Evolutionary conservation across 2,797 vertebrate genomes (phyloP).

Genomic region (Muscicapa striata): DNA sequence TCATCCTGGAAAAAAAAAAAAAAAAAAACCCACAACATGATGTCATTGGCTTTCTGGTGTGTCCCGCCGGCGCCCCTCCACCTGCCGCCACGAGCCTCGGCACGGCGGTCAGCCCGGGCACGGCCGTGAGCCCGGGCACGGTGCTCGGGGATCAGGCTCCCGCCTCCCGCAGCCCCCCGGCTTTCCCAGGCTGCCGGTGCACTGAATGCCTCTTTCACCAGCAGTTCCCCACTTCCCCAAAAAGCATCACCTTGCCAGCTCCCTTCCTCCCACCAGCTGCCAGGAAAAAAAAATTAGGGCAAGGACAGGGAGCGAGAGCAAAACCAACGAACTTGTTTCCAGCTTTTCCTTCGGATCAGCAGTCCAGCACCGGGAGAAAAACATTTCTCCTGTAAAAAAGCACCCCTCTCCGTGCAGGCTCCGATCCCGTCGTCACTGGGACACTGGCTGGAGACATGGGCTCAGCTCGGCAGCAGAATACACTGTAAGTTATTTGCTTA

Average conservation of each 20-base stretch:
- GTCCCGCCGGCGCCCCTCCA: neutral
- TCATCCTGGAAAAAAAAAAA: neutral
- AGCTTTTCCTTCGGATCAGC: slow-evolving; percentile 6
- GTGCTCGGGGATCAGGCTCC: neutral
- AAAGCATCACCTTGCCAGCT: slow-evolving; percentile 55
- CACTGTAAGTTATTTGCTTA: slow-evolving; percentile 23
- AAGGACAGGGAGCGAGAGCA: slow-evolving; percentile 22
- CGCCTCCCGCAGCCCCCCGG: neutral
- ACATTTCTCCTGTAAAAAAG: slow-evolving; percentile 13
- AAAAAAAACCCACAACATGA: neutral
- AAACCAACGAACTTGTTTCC: slow-evolving; percentile 58
- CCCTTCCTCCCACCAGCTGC: slow-evolving; percentile 63
- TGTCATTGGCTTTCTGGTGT: slow-evolving; percentile 22
- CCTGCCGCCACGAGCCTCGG: neutral
- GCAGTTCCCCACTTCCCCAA: slow-evolving; percentile 32
- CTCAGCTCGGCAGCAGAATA: neutral
- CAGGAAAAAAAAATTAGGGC: slow-evolving; percentile 71
- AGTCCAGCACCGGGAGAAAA: slow-evolving; percentile 32
- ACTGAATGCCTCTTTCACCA: slow-evolving; percentile 11
- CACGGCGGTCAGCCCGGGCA: neutral
- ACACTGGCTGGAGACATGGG: neutral
- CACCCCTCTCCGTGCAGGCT: neutral
- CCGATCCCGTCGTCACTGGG: neutral
- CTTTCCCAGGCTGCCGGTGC: neutral
- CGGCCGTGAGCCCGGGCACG: neutral